Base-by-base conservation (phyloP, 2,797 vertebrate genomes). In the Coregonus ussuriensis region DNA sequence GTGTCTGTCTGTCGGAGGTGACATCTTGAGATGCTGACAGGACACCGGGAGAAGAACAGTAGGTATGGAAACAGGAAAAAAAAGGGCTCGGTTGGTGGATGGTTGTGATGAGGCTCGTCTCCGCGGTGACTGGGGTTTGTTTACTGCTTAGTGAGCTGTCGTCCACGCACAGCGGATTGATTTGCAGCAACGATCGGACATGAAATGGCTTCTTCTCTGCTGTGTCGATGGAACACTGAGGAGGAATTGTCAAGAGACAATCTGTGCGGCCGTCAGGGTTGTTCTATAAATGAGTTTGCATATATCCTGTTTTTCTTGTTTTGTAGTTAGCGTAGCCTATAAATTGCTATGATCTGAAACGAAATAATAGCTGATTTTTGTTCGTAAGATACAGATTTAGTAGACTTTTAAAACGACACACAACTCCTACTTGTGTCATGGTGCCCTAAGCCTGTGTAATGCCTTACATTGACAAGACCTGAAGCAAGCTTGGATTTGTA, bases 1-100 rank as follows among this genome's bases (percentile, higher is more conserved):
- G 25, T 15, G 79, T 87, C 54, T 56, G 77, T 74, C 65, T 74
- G 33, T 47, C 75, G 31, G 81, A 59, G 75, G 78, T 76, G 88
- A 83, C 75, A 83, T 87, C 77, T 78, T 87, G 85, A 91, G 90
- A 95, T 95, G 94, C 90, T 94, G 85, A 92, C 93, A 6, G 93
- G 93, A 82, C 89, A 89, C 77, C 87, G 88, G 87, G 93, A 93
- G 82, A 94, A 93, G 83, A 94, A 91, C 87, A 90, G 91, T 88
- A 94, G 94, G 94, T 95, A 95, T 85, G 81, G 77, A 86, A 87
- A 83, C 79, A 4, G 25, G 25, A 25, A 25, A 4, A 33, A 73
- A 77, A 78, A 72, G 6, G n/a, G 56, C 56, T 62, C 1, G 56
- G 56, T 21, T n/a, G 56, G 56, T 18, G 56, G 16, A 59, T 0